Conservation (phyloP, 2,113 vertebrate genomes). For the Formicarius rufipectus region DNA sequence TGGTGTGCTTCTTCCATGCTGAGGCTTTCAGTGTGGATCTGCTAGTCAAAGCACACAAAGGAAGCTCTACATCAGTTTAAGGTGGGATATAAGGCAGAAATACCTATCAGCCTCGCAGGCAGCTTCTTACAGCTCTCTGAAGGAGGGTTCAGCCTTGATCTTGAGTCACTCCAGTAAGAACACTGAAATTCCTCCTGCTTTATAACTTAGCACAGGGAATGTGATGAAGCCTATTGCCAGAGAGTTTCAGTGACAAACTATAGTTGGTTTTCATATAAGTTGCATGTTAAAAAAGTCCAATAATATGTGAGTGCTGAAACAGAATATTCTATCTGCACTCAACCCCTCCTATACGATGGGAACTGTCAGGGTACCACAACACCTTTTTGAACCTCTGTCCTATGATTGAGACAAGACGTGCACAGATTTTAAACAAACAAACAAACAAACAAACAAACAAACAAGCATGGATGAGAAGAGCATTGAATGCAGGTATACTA, state of each 20-base stretch:
- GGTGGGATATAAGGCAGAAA: background rate
- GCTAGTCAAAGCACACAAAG: background rate
- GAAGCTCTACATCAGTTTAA: background rate
- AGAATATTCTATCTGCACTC: background rate
- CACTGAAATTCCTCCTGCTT: background rate
- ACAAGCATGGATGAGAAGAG: background rate
- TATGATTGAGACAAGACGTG: background rate
- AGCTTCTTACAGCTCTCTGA: background rate
- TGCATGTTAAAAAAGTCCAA: background rate
- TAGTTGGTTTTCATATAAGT: background rate
- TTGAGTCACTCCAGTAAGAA: background rate
- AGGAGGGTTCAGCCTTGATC: background rate
- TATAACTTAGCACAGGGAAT: background rate
- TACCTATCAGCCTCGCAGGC: background rate
- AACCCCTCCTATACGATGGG: background rate
- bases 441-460: too few relatives aligned
- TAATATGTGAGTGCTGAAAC: background rate
- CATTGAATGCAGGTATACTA: background rate
- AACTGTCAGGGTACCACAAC: background rate
- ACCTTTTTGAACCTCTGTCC: background rate
- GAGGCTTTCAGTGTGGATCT: background rate
- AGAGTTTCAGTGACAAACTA: background rate
- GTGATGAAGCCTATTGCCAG: background rate
- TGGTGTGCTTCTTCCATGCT: background rate
- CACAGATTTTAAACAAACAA: background rate